These are phyloP conservation scores for Cecidostiba fungosa DNA, from an alignment of 2,888 invertebrate species.

Conservation along the genomic window DNA sequence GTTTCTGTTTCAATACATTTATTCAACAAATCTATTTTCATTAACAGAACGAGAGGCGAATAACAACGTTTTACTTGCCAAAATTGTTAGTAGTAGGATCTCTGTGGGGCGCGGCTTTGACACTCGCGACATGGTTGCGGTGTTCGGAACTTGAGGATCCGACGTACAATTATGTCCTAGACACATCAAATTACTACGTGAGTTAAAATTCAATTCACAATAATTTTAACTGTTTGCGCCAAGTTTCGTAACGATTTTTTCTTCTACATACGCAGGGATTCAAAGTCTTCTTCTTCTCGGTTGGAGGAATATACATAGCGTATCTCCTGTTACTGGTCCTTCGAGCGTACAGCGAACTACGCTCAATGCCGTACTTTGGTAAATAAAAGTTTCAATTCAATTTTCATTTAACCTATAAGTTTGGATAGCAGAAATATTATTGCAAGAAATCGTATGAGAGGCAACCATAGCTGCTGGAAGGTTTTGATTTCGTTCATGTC, in stretches of 20 bases:
- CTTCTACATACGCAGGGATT: constrained; percentile 86
- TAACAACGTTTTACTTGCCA: constrained; percentile 93
- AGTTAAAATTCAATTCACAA: constrained; percentile 74
- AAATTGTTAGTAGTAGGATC: constrained; percentile 93
- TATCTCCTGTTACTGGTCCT: constrained; percentile 92
- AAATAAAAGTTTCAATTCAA: constrained; percentile 72
- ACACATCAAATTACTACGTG: constrained; percentile 91
- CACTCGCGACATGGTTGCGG: constrained; percentile 94
- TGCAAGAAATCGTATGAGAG: background rate
- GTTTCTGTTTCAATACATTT: background rate
- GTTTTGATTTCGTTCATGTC: background rate
- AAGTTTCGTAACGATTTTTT: constrained; percentile 10
- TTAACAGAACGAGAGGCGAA: constrained; percentile 91
- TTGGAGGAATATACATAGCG: constrained; percentile 91
- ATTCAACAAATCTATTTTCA: background rate
- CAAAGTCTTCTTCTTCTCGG: constrained; percentile 94
- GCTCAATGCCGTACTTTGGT: constrained; percentile 99
- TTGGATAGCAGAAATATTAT: background rate
- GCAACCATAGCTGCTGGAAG: background rate
- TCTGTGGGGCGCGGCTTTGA: constrained; percentile 93
- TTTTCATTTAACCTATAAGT: background rate
- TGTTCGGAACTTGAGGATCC: constrained; percentile 94
- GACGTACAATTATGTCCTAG: constrained; percentile 94
- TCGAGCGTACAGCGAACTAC: constrained; percentile 95
- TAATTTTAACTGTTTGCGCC: background rate